Base-by-base conservation (phyloP, 1,140 invertebrate species). In the Augochlora pura region DNA sequence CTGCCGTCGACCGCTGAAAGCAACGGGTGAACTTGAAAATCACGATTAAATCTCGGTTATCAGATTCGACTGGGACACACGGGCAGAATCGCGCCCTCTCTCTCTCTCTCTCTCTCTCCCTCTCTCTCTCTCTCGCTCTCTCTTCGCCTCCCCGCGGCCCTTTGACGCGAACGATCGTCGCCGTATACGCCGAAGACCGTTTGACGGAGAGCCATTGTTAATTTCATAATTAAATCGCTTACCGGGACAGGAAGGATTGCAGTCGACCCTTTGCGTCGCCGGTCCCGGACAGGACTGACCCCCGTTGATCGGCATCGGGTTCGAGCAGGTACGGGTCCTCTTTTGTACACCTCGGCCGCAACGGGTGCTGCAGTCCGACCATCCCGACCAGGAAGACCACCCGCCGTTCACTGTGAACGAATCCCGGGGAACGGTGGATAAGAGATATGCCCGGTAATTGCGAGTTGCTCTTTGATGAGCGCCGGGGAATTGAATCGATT, bases 321-420 rank as follows among this genome's bases (percentile, higher is more conserved):
- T 97, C 63, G 95, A 97, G 93, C 98, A 99, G 54, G 96, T 95
- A 73, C 98, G 94, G 59, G 96, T 96, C 71, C 97, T 94, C 89
- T 97, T 97, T 90, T 97, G 96, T 67, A 96, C 95, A 76, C 96
- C 95, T 84, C 96, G 95, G 39, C 94, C 94, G 88, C 95, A 95
- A 25, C 93, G 91, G 42, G 92, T 91, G 88, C 94, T 95, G 92
- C 98, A 99, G 67, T 97, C 96, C 1, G 95, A 96, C 98, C 97
- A 99, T 5, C 95, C 93, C 8, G 97, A 97, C 98, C 98, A 99
- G 32, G 95, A 81, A 95, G 97, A 79, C 98, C 98, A 93, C 98
- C 98, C 76, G 97, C 98, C 92, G 86, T 93, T 93, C 72, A 93
- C 92, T 99, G 94, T 72, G 93, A 81, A 86, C 65, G 59, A 54